These are phyloP conservation scores for Ctenoplectra terminalis DNA, from an alignment of 1,140 invertebrate genomes.

Conservation along the genomic window DNA sequence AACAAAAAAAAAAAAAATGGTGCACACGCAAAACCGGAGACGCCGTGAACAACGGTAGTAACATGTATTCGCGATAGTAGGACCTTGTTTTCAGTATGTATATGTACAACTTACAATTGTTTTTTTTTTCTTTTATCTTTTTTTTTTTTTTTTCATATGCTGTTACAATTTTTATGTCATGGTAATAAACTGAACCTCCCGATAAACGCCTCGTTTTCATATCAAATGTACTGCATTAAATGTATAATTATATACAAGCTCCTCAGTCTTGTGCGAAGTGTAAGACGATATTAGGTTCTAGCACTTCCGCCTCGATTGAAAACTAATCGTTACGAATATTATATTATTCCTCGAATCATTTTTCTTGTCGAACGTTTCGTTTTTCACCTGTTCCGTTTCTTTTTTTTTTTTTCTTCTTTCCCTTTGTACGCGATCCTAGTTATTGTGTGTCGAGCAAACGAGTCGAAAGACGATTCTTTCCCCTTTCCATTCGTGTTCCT, in stretches of 20 bases:
- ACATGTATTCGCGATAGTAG: conserved; percentile 46
- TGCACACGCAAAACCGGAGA: conserved; percentile 2
- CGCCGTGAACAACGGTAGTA: conserved; percentile 52
- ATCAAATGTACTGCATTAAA: conserved; percentile 59
- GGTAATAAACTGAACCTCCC: conserved; percentile 29
- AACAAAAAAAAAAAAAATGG: too few relatives aligned
- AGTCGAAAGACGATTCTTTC: conserved; percentile 9
- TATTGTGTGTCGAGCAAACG: not conserved
- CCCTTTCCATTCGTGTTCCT: too few relatives aligned
- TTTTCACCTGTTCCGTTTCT: not conserved
- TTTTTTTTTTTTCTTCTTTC: not conserved
- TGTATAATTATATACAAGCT: conserved; percentile 70
- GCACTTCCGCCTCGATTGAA: conserved; percentile 29
- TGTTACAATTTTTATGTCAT: conserved; percentile 5
- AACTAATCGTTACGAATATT: conserved; percentile 25
- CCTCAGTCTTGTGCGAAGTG: conserved; percentile 71
- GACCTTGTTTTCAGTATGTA: conserved; percentile 45
- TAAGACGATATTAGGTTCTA: conserved; percentile 49
- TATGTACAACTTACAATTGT: conserved; percentile 52
- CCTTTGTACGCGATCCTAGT: not conserved
- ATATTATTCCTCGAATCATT: conserved; percentile 3
- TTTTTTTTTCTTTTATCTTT: too few relatives aligned
- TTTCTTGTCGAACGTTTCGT: not conserved
- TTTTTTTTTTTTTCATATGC: not conserved
- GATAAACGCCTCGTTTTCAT: conserved; percentile 36